A percentile compares a stretch with the other conserved stretches of the same genome.
phyloP scores from a whole-genome alignment of 2,113 vertebrate genomes.

The Rafetus swinhoei region DNA sequence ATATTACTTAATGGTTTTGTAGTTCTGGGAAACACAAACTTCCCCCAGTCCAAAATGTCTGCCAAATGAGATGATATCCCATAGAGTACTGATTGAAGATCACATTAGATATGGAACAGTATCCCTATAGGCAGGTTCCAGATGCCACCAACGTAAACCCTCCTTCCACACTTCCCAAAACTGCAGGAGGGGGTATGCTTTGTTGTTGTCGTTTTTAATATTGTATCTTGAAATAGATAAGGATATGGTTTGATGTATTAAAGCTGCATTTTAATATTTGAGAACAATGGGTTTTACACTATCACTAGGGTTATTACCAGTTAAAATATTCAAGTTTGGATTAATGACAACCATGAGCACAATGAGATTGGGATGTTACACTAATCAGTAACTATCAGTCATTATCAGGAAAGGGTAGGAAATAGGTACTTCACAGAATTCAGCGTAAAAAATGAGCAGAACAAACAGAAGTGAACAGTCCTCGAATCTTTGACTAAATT shows the following conservation, averaged over 20 bases:
- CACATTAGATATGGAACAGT: not conserved
- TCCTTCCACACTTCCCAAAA: not conserved
- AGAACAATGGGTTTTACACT: not conserved
- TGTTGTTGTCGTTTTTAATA: not conserved
- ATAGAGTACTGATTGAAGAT: not conserved
- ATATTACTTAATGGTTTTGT: not conserved
- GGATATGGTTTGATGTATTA: too few relatives aligned
- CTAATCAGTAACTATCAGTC: not conserved
- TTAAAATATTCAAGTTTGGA: not conserved
- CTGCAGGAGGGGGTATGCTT: not conserved
- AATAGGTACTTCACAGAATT: not conserved
- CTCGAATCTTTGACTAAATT: not conserved
- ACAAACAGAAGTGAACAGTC: not conserved
- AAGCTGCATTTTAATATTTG: not conserved
- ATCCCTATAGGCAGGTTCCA: too few relatives aligned
- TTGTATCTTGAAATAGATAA: not conserved
- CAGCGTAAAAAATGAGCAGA: not conserved
- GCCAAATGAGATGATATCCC: not conserved
- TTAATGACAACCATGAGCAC: not conserved
- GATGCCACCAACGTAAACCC: not conserved
- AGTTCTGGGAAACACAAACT: not conserved
- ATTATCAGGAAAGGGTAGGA: not conserved
- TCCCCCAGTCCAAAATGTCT: not conserved
- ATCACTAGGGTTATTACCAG: not conserved
- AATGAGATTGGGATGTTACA: not conserved